These are phyloP conservation scores for Agrypnia vestita DNA, from an alignment of 1,140 invertebrate genomes.

Conservation along the genomic window DNA sequence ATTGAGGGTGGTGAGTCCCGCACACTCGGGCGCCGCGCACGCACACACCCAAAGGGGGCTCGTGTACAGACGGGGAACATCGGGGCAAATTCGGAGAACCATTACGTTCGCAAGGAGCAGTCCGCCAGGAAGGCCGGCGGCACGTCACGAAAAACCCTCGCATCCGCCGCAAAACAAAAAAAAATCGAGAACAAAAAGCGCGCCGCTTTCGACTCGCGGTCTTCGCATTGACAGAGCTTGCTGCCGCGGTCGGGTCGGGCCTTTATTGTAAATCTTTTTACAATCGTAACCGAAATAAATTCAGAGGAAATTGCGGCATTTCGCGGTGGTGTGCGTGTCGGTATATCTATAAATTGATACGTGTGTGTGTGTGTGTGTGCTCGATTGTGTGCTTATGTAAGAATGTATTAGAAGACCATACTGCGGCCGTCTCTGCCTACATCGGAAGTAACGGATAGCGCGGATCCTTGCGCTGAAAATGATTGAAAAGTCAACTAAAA, in stretches of 20 bases:
- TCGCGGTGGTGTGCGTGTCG: background rate
- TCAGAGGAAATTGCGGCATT: constrained; percentile 33
- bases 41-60: background rate
- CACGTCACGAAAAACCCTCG: background rate
- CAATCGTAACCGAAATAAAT: constrained; percentile 39
- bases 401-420: constrained; percentile 1
- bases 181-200: background rate
- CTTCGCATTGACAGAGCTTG: background rate
- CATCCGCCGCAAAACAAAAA: background rate
- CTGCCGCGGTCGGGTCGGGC: background rate
- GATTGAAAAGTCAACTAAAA: no score
- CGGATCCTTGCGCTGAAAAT: no score
- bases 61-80: constrained; percentile 17
- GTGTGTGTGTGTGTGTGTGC: constrained; percentile 29
- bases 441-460: background rate
- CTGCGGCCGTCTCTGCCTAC: background rate
- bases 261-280: constrained; percentile 37
- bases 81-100: constrained; percentile 8
- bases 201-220: background rate
- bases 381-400: constrained; percentile 30
- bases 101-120: constrained; percentile 9
- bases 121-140: constrained; percentile 1
- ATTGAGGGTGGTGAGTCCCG: constrained; percentile 55
- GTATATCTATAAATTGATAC: background rate
- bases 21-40: constrained; percentile 34